These are phyloP conservation scores for Lithophane socia DNA, from an alignment of 2,888 invertebrate genomes.

Conservation along the genomic window DNA sequence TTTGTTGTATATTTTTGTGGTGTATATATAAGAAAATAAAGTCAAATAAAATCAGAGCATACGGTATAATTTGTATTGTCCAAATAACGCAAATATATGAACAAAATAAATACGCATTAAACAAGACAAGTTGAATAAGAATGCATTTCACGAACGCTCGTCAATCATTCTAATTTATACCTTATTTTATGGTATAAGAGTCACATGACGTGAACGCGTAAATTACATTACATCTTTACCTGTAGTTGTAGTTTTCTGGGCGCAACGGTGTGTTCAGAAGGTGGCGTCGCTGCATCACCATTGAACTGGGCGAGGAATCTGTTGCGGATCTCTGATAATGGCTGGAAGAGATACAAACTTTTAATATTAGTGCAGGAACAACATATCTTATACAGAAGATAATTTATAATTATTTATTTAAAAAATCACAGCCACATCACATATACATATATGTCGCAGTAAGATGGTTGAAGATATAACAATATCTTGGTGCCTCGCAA, in stretches of 20 bases:
- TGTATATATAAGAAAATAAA: too few species aligned
- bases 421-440: too few species aligned
- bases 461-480: too few species aligned
- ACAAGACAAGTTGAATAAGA: neutral
- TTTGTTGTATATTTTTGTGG: too few species aligned
- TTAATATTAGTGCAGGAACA: too few species aligned
- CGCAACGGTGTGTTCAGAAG: constrained; percentile 71
- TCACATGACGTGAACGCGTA: neutral
- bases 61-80: neutral
- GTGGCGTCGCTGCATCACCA: constrained; percentile 74
- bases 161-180: neutral
- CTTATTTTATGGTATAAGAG: neutral
- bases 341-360: constrained; percentile 75
- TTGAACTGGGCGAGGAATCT: constrained; percentile 85
- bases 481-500: too few species aligned
- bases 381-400: too few species aligned
- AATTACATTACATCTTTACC: constrained; percentile 63
- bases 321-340: constrained; percentile 90
- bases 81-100: neutral
- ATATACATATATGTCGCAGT: too few species aligned
- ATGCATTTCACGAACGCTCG: neutral
- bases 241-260: constrained; percentile 80
- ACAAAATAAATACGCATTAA: neutral
- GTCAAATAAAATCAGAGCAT: neutral
- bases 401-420: too few species aligned